Conservation (phyloP, 37 sponge, comb jelly and placozoan species). For the Ephydatia muelleri region DNA sequence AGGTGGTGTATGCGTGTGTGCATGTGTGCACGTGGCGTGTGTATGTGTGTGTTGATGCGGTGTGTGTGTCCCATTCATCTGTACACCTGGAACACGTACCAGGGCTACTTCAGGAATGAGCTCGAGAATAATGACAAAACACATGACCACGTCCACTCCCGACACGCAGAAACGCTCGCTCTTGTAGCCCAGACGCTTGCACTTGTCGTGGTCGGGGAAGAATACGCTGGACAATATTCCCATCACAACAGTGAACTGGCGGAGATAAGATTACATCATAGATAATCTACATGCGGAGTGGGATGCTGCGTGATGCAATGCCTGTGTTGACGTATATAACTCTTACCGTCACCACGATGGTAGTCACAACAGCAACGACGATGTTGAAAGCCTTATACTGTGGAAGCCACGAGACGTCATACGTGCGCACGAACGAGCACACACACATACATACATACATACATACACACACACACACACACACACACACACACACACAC, state of each 20-base stretch:
- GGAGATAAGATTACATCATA: background rate
- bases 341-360: conserved; percentile 49
- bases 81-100: conserved; percentile 26
- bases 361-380: conserved; percentile 46
- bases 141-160: conserved; percentile 53
- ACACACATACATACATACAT: background rate
- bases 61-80: background rate
- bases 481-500: too few relatives aligned
- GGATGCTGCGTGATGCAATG: background rate
- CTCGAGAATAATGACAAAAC: conserved; percentile 50
- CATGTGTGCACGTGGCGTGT: background rate
- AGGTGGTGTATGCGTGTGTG: background rate
- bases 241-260: conserved; percentile 58
- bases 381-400: conserved; percentile 74
- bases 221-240: conserved; percentile 38
- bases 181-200: conserved; percentile 24
- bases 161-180: conserved; percentile 39
- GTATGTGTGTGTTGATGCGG: background rate
- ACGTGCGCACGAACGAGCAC: background rate
- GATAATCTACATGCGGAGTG: background rate
- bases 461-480: background rate
- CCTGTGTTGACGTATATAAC: background rate
- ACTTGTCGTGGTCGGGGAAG: conserved; percentile 32
- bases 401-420: background rate
- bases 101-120: conserved; percentile 59